Base-by-base conservation (phyloP, 2,113 vertebrate species). In the Tenebrosternarchus preto region DNA sequence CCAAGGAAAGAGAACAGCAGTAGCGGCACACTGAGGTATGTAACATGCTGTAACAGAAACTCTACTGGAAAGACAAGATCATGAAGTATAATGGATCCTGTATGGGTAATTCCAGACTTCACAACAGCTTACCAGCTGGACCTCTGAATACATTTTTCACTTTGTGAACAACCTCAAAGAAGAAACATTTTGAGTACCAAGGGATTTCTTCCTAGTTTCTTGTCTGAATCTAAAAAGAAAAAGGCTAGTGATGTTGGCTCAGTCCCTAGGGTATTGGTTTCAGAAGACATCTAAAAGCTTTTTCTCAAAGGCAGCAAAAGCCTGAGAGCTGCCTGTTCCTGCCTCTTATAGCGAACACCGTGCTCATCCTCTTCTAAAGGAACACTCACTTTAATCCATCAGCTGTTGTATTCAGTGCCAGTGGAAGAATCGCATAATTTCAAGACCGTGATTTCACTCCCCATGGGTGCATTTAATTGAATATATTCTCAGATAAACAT, bases 31-130 rank as follows among this genome's bases (percentile, higher is more conserved):
- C 39, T 60, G 60, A 63, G 69, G 46, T 81, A 86, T 83, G 72
- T 53, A 80, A 68, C 86, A 27, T 70, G 82, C 33, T 79, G 60
- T 61, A 82, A 82, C 80, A 82, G 29, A 77, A 76, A 73, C 9
- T 63, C 60, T 24, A 7, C 15, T 36, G n/a, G 27, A 22, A 56
- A 73, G 57, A 56, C 16, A 25, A 27, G 6, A 59, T 29, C 24
- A 27, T 0, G 2, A 12, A 66, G n/a, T 57, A 80, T 55, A 57
- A 22, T 36, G 55, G 15, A 56, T 7, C 9, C 17, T 27, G 56
- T 56, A 56, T 17, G 69, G 69, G 39, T 73, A 57, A 66, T 73
- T 66, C 70, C 78, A 80, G 53, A 22, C 22, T 25, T 8, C 57
- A 31, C 4, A 25, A 29, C 22, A 9, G 19, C 64, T 39, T 68